A percentile compares a stretch with the other conserved stretches of the same genome.
Conservation (phyloP, 2,888 invertebrate genomes). For the Dione juno region DNA sequence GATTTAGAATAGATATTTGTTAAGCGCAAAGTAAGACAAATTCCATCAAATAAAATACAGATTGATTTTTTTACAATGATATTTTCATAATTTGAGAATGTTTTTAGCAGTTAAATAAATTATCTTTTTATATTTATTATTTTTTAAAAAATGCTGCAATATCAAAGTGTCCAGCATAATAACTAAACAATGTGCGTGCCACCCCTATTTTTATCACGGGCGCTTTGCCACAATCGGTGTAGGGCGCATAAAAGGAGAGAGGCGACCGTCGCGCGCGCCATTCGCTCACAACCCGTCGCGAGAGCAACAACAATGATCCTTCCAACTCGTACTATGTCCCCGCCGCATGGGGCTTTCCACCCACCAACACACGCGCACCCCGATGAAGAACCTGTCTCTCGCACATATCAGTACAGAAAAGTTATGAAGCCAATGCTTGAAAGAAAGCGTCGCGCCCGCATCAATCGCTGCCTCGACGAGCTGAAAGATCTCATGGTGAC, state of each 20-base stretch:
- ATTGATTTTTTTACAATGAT: too few relatives aligned
- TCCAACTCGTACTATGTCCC: slow-evolving; percentile 80
- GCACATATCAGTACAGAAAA: slow-evolving; percentile 96
- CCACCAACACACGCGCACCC: slow-evolving; percentile 73
- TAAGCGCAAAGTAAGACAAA: too few relatives aligned
- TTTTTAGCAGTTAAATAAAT: too few relatives aligned
- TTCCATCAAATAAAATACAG: too few relatives aligned
- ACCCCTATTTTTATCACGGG: slow-evolving; percentile 82
- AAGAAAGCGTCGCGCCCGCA: slow-evolving; percentile 92
- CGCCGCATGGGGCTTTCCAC: slow-evolving; percentile 79
- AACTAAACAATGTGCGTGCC: slow-evolving; percentile 50
- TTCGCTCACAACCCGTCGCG: slow-evolving; percentile 77
- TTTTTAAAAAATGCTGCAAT: not conserved
- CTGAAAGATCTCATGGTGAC: slow-evolving; percentile 94
- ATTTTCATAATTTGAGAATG: too few relatives aligned
- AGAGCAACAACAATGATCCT: slow-evolving; percentile 78
- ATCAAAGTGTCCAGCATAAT: not conserved
- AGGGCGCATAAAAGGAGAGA: slow-evolving; percentile 78
- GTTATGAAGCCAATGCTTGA: slow-evolving; percentile 97
- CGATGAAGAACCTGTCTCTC: slow-evolving; percentile 87
- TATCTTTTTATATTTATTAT: too few relatives aligned
- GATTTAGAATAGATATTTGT: too few relatives aligned
- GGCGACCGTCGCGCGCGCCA: slow-evolving; percentile 76
- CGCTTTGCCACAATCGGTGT: slow-evolving; percentile 82
- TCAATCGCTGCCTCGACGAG: slow-evolving; percentile 94